Evolutionary conservation across 2,113 vertebrate species (phyloP).

Genomic region (Puma concolor): DNA sequence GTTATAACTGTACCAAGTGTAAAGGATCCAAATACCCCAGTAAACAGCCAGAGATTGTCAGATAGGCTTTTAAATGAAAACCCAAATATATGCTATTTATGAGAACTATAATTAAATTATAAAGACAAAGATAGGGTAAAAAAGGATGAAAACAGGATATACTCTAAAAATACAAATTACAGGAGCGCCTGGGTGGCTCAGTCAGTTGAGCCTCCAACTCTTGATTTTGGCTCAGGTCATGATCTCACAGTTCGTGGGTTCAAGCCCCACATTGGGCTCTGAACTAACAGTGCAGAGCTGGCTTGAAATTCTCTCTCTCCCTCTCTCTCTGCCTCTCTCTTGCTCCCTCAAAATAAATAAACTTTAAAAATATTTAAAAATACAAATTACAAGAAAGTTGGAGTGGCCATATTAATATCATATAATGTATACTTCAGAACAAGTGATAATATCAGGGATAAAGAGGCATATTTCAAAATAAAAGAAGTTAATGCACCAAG

Average conservation of each 20-base stretch:
- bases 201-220: no score
- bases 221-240: no score
- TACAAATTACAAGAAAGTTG: not conserved
- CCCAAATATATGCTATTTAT: not conserved
- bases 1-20: not conserved
- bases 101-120: not conserved
- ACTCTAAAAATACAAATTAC: not conserved
- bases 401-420: not conserved
- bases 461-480: constrained; percentile 2
- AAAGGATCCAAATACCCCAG: not conserved
- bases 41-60: not conserved
- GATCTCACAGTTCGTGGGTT: no score
- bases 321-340: no score
- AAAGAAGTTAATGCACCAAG: not conserved
- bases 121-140: not conserved
- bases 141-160: not conserved
- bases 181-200: not conserved
- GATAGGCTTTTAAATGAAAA: not conserved
- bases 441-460: not conserved
- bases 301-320: no score
- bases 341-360: no score
- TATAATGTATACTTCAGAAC: not conserved
- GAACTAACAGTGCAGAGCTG: no score
- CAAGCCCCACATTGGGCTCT: no score
- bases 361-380: not conserved